Percentiles rank a stretch among this genome's conserved stretches.
Evolutionary conservation across 1,140 invertebrate species (phyloP).

Genomic region (Drosophila arizonae): DNA sequence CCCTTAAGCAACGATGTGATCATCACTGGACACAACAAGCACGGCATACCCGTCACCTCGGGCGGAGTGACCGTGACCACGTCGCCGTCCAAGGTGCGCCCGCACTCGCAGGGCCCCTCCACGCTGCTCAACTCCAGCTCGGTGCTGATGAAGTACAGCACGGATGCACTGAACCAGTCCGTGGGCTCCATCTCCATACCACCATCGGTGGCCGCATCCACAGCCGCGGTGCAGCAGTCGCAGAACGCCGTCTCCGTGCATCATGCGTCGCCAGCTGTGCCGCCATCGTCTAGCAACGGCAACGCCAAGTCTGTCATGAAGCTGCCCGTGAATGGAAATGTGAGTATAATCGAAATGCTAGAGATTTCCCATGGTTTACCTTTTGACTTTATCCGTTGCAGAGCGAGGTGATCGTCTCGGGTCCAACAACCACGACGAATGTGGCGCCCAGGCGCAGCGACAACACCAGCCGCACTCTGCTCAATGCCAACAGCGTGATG

Average conservation of each 20-base stretch:
- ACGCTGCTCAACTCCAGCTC: constrained; percentile 81
- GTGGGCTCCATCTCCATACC: constrained; percentile 78
- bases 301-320: constrained; percentile 82
- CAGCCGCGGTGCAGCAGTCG: constrained; percentile 9
- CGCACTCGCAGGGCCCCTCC: constrained; percentile 84
- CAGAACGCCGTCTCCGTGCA: constrained; percentile 79
- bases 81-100: constrained; percentile 84
- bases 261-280: constrained; percentile 79
- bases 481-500: constrained; percentile 85
- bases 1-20: constrained; percentile 82
- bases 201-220: constrained; percentile 25
- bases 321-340: constrained; percentile 77
- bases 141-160: constrained; percentile 79
- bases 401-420: constrained; percentile 83
- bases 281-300: constrained; percentile 67
- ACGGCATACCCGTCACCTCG: constrained; percentile 83
- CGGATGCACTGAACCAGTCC: constrained; percentile 80
- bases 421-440: constrained; percentile 85
- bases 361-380: background rate
- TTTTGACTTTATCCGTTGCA: background rate
- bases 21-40: constrained; percentile 84
- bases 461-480: constrained; percentile 88
- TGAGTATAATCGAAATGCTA: constrained; percentile 30
- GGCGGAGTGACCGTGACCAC: constrained; percentile 87
- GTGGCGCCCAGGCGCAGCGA: constrained; percentile 86